Conservation (phyloP, 92 coral and sea anemone species). For the Chrysogorgia sp. region DNA sequence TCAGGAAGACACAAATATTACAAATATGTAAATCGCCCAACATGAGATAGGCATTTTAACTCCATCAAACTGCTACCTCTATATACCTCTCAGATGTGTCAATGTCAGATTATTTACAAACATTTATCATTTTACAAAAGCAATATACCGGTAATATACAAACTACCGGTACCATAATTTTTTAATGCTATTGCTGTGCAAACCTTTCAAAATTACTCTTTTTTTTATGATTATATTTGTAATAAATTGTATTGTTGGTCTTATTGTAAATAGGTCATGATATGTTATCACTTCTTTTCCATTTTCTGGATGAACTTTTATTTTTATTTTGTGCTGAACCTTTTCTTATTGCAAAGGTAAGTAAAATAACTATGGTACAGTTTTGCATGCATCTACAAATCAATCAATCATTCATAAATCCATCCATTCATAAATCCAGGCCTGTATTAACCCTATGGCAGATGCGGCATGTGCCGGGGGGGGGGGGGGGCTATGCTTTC, state of each 20-base stretch:
- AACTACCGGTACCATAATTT: neutral
- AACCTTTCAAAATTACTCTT: neutral
- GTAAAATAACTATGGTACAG: neutral
- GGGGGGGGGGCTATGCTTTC: too few relatives aligned
- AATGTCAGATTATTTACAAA: neutral
- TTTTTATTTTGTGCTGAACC: slow-evolving; percentile 95
- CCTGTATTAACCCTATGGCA: too few relatives aligned
- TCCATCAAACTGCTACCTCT: too few relatives aligned
- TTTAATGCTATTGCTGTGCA: neutral
- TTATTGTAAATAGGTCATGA: slow-evolving; percentile 75
- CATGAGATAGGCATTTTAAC: too few relatives aligned
- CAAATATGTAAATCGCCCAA: too few relatives aligned
- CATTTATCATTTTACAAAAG: neutral
- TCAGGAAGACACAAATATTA: too few relatives aligned
- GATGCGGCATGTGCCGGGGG: too few relatives aligned
- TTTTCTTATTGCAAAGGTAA: slow-evolving; percentile 84
- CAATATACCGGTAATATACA: too few relatives aligned
- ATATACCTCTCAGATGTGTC: too few relatives aligned
- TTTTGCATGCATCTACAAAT: too few relatives aligned
- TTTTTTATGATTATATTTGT: neutral
- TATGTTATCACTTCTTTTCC: slow-evolving; percentile 75
- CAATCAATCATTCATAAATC: too few relatives aligned
- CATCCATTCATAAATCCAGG: too few relatives aligned
- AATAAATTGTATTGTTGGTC: neutral
- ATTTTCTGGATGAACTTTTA: slow-evolving; percentile 86